Evolutionary conservation across 2,797 vertebrate genomes (phyloP), one percentile per base, ranked within the genome.

Genomic region (Gadopsis bispinosus): DNA sequence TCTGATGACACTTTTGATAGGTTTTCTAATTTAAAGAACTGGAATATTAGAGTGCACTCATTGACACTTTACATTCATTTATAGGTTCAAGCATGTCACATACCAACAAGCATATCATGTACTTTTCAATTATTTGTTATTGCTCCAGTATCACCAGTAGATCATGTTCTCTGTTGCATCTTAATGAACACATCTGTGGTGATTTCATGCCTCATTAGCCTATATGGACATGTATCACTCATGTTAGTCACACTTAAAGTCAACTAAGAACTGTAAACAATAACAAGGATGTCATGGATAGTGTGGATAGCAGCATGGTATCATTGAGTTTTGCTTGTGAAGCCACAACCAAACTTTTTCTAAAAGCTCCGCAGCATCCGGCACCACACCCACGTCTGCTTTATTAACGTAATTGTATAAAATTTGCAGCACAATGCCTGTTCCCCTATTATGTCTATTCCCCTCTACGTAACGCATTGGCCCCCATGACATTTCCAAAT

Each of bases 151-250:
- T 71, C 65, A 66, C 73, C 63, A 81, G 33, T 35, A 73, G 43
- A 39, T 55, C 69, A 72, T 77, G 63, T 68, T 73, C 69, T 77
- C 74, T 73, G 73, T 67, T 76, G 75, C 75, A 31, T 85, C 73
- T 65, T 89, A 88, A 91, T 90, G 55, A 90, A 79, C 69, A 84
- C 35, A 73, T 89, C 60, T 76, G 70, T 79, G 56, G 39, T 77
- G 68, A 92, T 88, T 87, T 0, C 81, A 89, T 22, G 78, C 85
- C 74, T 90, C 79, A 75, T 93, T 93, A 92, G 64, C 16, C 9
- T 37, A 19, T 51, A 47, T 75, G 69, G 59, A 73, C 22, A 16
- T 79, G 45, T 68, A 50, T 84, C 80, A 83, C 43, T 89, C 81
- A 73, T 56, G 41, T 80, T 79, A 41, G 76, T 84, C 81, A 82